Base-by-base conservation (phyloP, 2,888 invertebrate species). In the Protophormia terraenovae region DNA sequence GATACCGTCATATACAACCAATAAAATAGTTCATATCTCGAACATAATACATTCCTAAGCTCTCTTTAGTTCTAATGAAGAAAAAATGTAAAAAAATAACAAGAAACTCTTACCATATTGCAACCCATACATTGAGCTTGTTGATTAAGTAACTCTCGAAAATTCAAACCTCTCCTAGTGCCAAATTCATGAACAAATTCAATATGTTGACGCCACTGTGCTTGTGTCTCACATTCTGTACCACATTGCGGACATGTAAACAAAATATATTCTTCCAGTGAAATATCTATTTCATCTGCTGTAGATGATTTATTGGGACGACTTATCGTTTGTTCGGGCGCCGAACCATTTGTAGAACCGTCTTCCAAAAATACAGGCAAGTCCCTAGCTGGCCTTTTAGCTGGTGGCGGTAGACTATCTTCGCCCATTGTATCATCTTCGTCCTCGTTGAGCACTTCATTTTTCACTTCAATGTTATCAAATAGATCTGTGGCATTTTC, bases 191-290 rank as follows among this genome's bases (percentile, higher is more conserved):
- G 91, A 3, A 90, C 90, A 53, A 88, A 89, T 60, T 91, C 90
- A 72, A 91, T 90, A 69, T 91, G 91, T 64, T 90, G 90, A 24
- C 88, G 89, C 91, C 91, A 91, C 62, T 91, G 90, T 2, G 87
- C 87, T 19, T 89, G 88, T 0, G 89, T 89, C 8, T 88, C 89
- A 69, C 90, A 90, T n/a, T 91, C 91, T 10, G 88, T 88, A 6
- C 89, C 89, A 64, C 91, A 91, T 38, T 91, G 90, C 0, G 91
- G 91, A 50, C 91, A 91, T 84, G 89, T 89, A 58, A 90, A 91
- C 32, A 91, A 87, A 62, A 91, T 89, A 50, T 90, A 90, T 58
- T 91, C 91, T 67, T 90, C 90, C 29, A 85, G 35, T 0, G 82
- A 82, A 16, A 12, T 16, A 71, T 85, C 85, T 16, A 85, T 82